A percentile compares a stretch with the other conserved stretches of the same genome.
These are phyloP conservation scores for Tribolium freemani DNA, from an alignment of 2,888 invertebrate genomes.

Conservation along the genomic window DNA sequence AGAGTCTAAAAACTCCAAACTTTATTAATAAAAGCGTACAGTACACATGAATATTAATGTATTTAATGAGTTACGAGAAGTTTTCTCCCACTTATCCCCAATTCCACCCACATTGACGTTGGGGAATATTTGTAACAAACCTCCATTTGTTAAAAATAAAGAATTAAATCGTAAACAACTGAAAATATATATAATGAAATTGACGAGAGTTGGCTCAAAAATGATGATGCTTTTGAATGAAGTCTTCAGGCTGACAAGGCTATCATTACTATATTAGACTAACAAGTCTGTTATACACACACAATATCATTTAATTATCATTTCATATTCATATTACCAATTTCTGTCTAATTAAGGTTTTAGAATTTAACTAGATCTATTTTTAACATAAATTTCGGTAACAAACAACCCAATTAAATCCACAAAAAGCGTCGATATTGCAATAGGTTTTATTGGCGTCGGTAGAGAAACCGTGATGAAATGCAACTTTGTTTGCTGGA, in stretches of 20 bases:
- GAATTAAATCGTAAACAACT: conserved; percentile 19
- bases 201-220: conserved; percentile 6
- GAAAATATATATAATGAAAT: conserved; percentile 2
- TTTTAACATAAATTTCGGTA: background rate
- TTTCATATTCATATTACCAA: conserved; percentile 16
- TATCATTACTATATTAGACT: conserved; percentile 20
- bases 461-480: background rate
- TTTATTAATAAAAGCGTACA: background rate
- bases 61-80: background rate
- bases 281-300: conserved; percentile 20
- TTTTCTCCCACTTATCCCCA: conserved; percentile 2
- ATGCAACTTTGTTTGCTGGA: background rate
- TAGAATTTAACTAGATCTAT: conserved; percentile 11
- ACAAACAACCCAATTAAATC: conserved; percentile 5
- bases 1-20: background rate
- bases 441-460: background rate
- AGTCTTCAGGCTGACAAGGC: conserved; percentile 4
- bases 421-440: conserved; percentile 8
- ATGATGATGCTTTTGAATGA: conserved; percentile 1
- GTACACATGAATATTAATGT: conserved; percentile 8
- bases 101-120: conserved; percentile 17
- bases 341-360: conserved; percentile 15
- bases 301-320: conserved; percentile 36
- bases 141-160: conserved; percentile 20
- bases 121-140: background rate